Base-by-base conservation (phyloP, 1,140 invertebrate genomes). In the Chionoecetes opilio region DNA sequence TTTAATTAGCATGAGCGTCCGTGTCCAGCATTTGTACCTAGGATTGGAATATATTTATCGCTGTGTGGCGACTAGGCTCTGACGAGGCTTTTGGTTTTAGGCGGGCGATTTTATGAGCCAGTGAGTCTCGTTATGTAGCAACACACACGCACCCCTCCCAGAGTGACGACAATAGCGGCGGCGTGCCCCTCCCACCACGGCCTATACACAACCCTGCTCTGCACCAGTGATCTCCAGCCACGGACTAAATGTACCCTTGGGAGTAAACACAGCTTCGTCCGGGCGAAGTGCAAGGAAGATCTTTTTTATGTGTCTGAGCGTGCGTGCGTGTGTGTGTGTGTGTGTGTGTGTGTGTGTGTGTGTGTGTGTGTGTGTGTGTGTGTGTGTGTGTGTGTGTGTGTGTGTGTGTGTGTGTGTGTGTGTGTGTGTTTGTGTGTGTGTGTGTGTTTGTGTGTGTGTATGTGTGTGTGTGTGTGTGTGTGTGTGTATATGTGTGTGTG, bases 281-380 rank as follows among this genome's bases (percentile, higher is more conserved):
- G 41, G 41, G 41, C 5, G 41, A 46, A 14, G 41, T 14, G 14
- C 41, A 8, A 46, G 14, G 14, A 46, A 46, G 41, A 46, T 8
- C 5, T 46, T 46, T 5, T 75, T 17, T n/a, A 26, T 75, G 63
- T n/a, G 63, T 75, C 21, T 75, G 63, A n/a, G 63, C n/a, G 63
- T 75, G 63, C n/a, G 63, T 75, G 63, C n/a, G 63, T 75, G 63
- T 75, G 63, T 75, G 63, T 75, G 63, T 75, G 63, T 75, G 63
- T 75, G 63, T 75, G 63, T 75, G 63, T 75, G 63, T 75, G 63
- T 75, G 63, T 75, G 63, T 75, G 63, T 75, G 63, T 75, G 53
- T 75, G 53, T 75, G 53, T 11, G 53, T 75, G 53, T 6, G 53
- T 75, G 21, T 6, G 6, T 75, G 53, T 6, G 53, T 75, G 21